Base-by-base conservation (phyloP, 2,113 vertebrate species). In the Oreotrochilus melanogaster region DNA sequence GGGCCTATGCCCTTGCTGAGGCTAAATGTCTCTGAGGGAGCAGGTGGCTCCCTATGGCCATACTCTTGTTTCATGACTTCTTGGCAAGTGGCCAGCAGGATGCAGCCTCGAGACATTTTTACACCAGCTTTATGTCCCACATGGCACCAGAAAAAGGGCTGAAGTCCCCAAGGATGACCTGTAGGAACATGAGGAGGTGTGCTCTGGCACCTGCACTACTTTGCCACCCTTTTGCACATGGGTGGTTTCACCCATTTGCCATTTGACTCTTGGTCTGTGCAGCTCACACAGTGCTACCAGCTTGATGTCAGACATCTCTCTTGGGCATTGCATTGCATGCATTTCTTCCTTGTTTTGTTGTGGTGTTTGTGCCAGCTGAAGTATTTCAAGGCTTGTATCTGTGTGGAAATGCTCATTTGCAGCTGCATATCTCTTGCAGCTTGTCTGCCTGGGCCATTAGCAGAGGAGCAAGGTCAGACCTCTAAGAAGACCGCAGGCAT, bases 11-110 rank as follows among this genome's bases (percentile, higher is more conserved):
- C 31, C 18, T 21, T 78, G 42, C 35, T 67, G 35, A 31, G 12
- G 12, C 33, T 78, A 22, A 82, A 50, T 27, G 8, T 50, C 42
- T 39, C 61, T 1, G 3, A 67, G 65, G n/a, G 25, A 37, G 11
- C 33, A 67, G 56, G n/a, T 0, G 5, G 51, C 8, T 53, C 22
- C 0, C 0, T 25, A 21, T 33, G 35, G 11, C 30, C 6, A 2
- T 8, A 6, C 14, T 51, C 53, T 42, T 6, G 6, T 58, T 31
- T 10, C n/a, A 50, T 0, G 1, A 13, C 39, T 37, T n/a, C 25
- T 66, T 43, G 39, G 21, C 11, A 33, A 48, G 28, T 10, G 39
- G 31, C 14, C 0, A 2, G 18, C 15, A 28, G 58, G 45, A 24
- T 1, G 4, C 19, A 70, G 19, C 0, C 45, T 47, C 45, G 1